These are phyloP conservation scores for Cydia strobilella DNA, from an alignment of 1,140 invertebrate genomes.

Conservation along the genomic window DNA sequence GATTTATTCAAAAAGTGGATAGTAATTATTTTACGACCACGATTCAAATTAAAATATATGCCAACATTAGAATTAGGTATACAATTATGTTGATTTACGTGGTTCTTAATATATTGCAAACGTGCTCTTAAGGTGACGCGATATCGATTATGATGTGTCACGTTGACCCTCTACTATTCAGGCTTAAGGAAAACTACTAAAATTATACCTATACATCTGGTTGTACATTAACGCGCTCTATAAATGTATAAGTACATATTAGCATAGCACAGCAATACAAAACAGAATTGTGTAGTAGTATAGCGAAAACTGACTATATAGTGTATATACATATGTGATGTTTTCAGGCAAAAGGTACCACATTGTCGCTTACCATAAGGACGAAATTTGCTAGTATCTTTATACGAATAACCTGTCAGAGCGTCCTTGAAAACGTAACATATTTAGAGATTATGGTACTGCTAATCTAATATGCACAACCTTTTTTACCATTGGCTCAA, in stretches of 20 bases:
- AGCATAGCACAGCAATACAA: background rate
- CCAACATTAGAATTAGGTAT: conserved; percentile 20
- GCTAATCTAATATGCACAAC: no score
- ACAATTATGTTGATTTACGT: conserved; percentile 23
- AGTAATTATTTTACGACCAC: conserved; percentile 23
- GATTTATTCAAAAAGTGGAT: conserved; percentile 3
- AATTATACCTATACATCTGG: conserved; percentile 14
- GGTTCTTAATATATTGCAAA: conserved; percentile 24
- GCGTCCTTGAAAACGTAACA: no score
- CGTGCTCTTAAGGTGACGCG: conserved; percentile 14
- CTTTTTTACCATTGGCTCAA: no score
- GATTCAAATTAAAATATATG: conserved; percentile 25
- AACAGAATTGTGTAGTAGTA: background rate
- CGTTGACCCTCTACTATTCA: conserved; percentile 8
- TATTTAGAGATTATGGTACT: background rate
- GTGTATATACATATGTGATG: no score
- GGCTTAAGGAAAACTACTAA: conserved; percentile 23
- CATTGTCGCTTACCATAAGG: no score
- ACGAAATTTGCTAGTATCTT: no score
- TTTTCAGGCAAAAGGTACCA: no score
- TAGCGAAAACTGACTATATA: background rate
- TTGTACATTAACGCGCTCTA: background rate
- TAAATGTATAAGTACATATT: background rate
- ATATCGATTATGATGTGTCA: conserved; percentile 31
- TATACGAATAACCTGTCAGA: no score